phyloP scores from a whole-genome alignment of 1,140 invertebrate species.

The Oppia nitens region DNA sequence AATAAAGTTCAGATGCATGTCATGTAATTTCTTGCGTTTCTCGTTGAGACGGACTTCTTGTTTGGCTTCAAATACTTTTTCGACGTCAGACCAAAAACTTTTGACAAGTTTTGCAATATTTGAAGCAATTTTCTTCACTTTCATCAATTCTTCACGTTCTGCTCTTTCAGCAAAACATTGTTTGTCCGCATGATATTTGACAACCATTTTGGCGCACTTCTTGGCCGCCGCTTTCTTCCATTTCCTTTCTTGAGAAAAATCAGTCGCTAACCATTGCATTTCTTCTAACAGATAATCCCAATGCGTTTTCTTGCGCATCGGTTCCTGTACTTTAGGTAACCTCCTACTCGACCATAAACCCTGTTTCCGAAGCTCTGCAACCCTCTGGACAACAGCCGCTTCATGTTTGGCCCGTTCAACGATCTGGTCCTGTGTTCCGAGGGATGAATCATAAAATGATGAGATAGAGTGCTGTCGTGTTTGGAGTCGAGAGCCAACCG shows the following conservation, averaged over 20 bases:
- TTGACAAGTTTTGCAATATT: conserved; percentile 82
- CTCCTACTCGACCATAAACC: conserved; percentile 83
- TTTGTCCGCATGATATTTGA: conserved; percentile 90
- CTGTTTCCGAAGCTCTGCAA: conserved; percentile 53
- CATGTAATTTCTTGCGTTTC: conserved; percentile 82
- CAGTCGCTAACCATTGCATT: conserved; percentile 92
- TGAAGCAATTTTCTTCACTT: conserved; percentile 66
- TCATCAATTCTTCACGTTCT: conserved; percentile 74
- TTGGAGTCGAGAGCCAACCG: conserved; percentile 2
- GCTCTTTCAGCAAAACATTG: conserved; percentile 68
- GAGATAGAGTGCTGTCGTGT: conserved; percentile 29
- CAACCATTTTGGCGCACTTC: conserved; percentile 65
- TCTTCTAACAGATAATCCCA: conserved; percentile 98
- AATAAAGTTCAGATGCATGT: conserved; percentile 94
- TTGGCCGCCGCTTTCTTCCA: conserved; percentile 91
- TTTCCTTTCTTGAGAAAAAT: conserved; percentile 92
- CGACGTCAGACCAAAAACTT: conserved; percentile 89
- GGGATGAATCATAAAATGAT: conserved; percentile 34
- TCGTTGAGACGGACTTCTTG: conserved; percentile 79
- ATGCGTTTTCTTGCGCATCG: conserved; percentile 73
- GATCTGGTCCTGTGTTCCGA: conserved; percentile 50
- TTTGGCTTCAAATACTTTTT: conserved; percentile 90
- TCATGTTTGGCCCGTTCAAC: conserved; percentile 77
- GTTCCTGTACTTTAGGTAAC: conserved; percentile 80
- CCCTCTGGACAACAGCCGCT: conserved; percentile 78